Percentiles rank a stretch among this genome's conserved stretches.
Evolutionary conservation across 2,113 vertebrate genomes (phyloP).

Genomic region (Haemorhous mexicanus): DNA sequence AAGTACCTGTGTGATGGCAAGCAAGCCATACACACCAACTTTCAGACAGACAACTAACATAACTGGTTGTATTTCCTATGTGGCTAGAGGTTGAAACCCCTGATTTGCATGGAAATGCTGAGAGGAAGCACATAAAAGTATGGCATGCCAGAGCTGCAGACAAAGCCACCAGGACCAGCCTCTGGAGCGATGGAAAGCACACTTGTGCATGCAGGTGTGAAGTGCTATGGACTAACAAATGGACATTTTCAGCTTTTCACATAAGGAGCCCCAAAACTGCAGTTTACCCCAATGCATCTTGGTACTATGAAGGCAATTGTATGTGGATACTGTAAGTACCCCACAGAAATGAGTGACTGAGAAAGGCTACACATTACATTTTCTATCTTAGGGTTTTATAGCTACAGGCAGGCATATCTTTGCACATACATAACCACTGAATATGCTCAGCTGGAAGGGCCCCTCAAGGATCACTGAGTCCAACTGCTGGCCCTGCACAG

Average conservation of each 20-base stretch:
- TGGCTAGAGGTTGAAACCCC: neutral
- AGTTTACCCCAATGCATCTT: neutral
- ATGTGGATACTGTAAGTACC: neutral
- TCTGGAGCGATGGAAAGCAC: neutral
- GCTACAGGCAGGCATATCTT: neutral
- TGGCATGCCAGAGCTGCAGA: neutral
- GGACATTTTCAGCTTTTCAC: neutral
- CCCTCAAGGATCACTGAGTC: neutral
- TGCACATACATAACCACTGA: neutral
- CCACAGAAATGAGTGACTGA: neutral
- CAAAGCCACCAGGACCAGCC: neutral
- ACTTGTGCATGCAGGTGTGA: fast-evolving
- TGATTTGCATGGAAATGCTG: neutral
- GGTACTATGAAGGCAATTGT: fast-evolving
- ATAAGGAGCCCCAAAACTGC: neutral
- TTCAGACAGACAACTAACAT: neutral
- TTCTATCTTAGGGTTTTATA: neutral
- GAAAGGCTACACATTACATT: neutral
- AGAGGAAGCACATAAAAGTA: neutral
- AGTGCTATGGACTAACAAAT: neutral
- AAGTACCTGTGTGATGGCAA: neutral
- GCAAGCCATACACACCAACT: neutral
- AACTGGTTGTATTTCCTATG: neutral
- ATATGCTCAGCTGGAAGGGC: neutral
- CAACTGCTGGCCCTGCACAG: neutral